A percentile compares a stretch with the other conserved stretches of the same genome.
Evolutionary conservation across 2,888 invertebrate species (phyloP).

Genomic region (Philhelius pedissequus): DNA sequence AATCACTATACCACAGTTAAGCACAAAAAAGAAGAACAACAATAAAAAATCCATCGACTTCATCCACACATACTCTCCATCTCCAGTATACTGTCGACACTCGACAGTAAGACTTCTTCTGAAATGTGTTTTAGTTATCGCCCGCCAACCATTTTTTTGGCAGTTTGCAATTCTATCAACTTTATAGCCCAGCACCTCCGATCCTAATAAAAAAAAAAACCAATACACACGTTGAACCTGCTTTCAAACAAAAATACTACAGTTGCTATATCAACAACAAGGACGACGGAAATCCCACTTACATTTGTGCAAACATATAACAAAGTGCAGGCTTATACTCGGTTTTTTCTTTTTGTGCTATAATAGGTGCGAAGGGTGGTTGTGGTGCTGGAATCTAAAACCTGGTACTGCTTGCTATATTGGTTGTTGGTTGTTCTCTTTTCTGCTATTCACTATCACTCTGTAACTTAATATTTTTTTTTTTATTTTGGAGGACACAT

Average conservation of each 20-base stretch:
- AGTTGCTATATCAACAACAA: constrained; percentile 49
- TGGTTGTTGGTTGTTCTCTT: neutral
- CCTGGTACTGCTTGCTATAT: neutral
- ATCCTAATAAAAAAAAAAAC: neutral
- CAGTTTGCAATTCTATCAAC: constrained; percentile 66
- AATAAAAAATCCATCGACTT: neutral
- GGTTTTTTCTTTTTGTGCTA: neutral
- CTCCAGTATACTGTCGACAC: constrained; percentile 27
- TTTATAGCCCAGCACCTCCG: constrained; percentile 40
- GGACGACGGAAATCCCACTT: constrained; percentile 49
- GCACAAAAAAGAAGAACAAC: neutral
- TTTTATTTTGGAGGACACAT: constrained; percentile 45
- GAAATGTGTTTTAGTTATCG: constrained; percentile 60
- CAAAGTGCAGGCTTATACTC: constrained; percentile 32
- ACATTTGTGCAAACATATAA: constrained; percentile 51
- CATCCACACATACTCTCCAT: neutral
- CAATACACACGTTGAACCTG: neutral
- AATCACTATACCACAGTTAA: neutral
- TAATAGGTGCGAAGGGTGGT: neutral
- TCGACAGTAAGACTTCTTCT: constrained; percentile 50
- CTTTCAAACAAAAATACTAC: constrained; percentile 16
- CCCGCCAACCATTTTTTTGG: constrained; percentile 47
- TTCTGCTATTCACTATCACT: constrained; percentile 21
- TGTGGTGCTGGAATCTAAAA: neutral
- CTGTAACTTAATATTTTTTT: constrained; percentile 19